Percentiles rank a stretch among this genome's conserved stretches.
phyloP scores from a whole-genome alignment of 2,113 vertebrate genomes.

The Tauraco erythrolophus region DNA sequence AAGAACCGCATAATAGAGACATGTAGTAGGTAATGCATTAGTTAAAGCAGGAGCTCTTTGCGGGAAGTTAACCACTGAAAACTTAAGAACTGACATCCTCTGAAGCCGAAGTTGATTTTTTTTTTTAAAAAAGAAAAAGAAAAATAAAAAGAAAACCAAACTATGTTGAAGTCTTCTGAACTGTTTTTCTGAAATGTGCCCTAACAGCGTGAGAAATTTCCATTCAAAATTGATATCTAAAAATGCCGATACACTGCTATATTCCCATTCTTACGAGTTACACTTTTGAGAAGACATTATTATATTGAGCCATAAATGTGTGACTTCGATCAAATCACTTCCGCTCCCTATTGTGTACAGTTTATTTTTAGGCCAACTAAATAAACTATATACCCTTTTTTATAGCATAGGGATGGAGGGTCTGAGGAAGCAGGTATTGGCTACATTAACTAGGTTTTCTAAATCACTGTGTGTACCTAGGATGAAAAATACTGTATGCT shows the following conservation, averaged over 20 bases:
- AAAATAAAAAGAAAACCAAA: not conserved
- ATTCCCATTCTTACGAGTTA: not conserved
- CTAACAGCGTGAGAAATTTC: not conserved
- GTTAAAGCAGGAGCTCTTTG: not conserved
- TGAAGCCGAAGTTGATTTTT: not conserved
- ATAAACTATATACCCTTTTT: not conserved
- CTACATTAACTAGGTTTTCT: not conserved
- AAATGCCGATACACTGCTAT: not conserved
- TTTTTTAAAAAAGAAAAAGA: not conserved
- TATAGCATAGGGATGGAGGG: not conserved
- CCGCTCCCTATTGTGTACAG: not conserved
- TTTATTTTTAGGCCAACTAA: not conserved
- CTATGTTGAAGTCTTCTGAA: not conserved
- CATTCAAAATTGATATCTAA: not conserved
- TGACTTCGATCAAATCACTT: not conserved
- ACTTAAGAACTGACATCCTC: slow-evolving; percentile 40
- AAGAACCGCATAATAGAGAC: not conserved
- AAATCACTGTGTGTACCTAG: not conserved
- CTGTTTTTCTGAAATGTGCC: not conserved
- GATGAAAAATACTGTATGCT: not conserved
- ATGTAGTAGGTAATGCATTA: not conserved
- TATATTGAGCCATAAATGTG: not conserved
- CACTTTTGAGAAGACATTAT: not conserved
- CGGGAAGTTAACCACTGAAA: not conserved
- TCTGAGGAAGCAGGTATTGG: not conserved